Evolutionary conservation across 92 coral and sea anemone genomes (phyloP).

Genomic region (Chrysogorgia sp.): DNA sequence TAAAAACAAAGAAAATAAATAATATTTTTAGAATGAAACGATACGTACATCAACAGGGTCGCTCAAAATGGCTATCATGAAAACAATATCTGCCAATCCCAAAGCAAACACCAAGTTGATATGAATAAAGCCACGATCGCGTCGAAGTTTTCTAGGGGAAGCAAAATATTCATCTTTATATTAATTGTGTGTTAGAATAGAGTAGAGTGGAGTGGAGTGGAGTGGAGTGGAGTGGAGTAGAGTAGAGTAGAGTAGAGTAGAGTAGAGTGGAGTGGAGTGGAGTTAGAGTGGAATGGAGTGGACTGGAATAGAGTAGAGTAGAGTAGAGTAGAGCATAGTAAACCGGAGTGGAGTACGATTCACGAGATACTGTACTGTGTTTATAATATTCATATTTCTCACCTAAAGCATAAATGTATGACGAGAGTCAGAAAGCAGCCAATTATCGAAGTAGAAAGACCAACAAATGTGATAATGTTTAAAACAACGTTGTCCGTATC

Average conservation of each 20-base stretch:
- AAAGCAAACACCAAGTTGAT: constrained; percentile 28
- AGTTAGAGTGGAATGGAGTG: not conserved
- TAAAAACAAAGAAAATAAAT: no score
- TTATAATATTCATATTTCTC: constrained; percentile 27
- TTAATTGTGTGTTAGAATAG: not conserved
- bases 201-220: not conserved
- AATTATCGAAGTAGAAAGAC: constrained; percentile 72
- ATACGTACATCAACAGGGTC: constrained; percentile 2
- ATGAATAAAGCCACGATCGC: constrained; percentile 17
- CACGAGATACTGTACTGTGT: no score
- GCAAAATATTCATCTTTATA: no score
- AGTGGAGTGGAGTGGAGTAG: no score
- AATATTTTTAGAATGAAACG: not conserved
- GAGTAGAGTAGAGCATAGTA: not conserved
- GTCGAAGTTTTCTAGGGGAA: constrained; percentile 9
- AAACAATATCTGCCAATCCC: constrained; percentile 22
- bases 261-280: not conserved
- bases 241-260: not conserved
- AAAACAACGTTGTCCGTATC: constrained; percentile 37
- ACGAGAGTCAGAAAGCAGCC: constrained; percentile 72
- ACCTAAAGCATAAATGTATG: constrained; percentile 71
- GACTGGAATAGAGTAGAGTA: not conserved
- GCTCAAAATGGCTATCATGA: not conserved
- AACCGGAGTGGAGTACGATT: not conserved
- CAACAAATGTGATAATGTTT: constrained; percentile 70